Evolutionary conservation across 2,888 invertebrate genomes (phyloP).

Genomic region (Carpatolechia fugitivella): DNA sequence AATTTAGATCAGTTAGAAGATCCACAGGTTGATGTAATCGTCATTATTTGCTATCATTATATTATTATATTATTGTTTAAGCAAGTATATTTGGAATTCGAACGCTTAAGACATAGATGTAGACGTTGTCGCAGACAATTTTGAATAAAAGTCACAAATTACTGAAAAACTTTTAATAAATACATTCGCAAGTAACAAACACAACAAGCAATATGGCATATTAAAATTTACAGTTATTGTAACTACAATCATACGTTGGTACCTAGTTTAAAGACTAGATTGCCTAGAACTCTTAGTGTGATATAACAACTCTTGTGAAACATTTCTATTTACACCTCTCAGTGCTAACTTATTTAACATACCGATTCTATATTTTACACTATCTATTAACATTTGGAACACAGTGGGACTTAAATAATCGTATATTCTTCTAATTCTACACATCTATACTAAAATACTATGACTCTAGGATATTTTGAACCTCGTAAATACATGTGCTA

Average conservation of each 20-base stretch:
- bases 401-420: conserved; percentile 34
- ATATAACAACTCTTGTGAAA: background rate
- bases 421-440: conserved; percentile 27
- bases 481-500: background rate
- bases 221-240: conserved; percentile 30
- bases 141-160: background rate
- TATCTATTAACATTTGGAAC: conserved; percentile 29
- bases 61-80: too few relatives aligned
- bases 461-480: background rate
- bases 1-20: conserved; percentile 7
- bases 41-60: background rate
- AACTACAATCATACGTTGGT: conserved; percentile 3
- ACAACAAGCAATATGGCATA: conserved; percentile 49
- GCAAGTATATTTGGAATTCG: too few relatives aligned
- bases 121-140: too few relatives aligned
- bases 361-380: conserved; percentile 31
- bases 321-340: conserved; percentile 50
- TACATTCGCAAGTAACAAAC: conserved; percentile 60
- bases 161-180: conserved; percentile 65
- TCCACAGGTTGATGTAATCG: background rate
- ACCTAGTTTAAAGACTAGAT: conserved; percentile 7
- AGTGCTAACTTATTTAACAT: conserved; percentile 47
- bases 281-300: conserved; percentile 2
- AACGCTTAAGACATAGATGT: too few relatives aligned
- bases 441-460: background rate